Evolutionary conservation across 2,797 vertebrate species (phyloP).

Genomic region (Hypotaenidia okinawae): DNA sequence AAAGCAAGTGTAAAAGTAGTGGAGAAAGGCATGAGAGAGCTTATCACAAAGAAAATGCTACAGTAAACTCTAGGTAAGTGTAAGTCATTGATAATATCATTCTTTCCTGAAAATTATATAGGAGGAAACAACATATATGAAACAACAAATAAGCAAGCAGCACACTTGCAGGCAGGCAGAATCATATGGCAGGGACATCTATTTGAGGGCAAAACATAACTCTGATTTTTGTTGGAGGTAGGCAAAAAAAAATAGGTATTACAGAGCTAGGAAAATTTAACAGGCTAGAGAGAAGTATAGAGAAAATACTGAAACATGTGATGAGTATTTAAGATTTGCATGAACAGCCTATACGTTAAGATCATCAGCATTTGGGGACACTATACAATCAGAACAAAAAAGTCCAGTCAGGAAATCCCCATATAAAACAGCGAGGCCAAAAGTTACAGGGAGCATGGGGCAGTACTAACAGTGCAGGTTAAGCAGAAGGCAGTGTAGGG

Average conservation of each 20-base stretch:
- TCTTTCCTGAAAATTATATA: not conserved
- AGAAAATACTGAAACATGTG: not conserved
- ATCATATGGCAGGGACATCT: not conserved
- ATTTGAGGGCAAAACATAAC: not conserved
- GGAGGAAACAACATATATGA: not conserved
- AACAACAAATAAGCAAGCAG: not conserved
- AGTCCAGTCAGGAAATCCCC: not conserved
- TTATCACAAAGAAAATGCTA: conserved; percentile 11
- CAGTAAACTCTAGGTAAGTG: not conserved
- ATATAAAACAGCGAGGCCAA: not conserved
- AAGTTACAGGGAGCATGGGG: not conserved
- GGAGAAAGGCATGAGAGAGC: not conserved
- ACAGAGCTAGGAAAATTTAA: not conserved
- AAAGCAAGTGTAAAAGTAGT: not conserved
- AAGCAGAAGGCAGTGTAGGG: not conserved
- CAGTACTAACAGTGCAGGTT: not conserved
- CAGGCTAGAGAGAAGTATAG: not conserved
- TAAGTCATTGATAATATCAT: not conserved
- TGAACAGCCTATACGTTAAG: not conserved
- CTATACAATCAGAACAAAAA: not conserved
- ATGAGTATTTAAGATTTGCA: not conserved
- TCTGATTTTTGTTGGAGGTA: not conserved
- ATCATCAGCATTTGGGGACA: not conserved
- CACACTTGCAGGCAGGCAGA: not conserved
- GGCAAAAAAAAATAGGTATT: not conserved